Percentiles rank a stretch among this genome's conserved stretches.
Conservation (phyloP, 1,140 invertebrate species). For the Leptinotarsa defecta region DNA sequence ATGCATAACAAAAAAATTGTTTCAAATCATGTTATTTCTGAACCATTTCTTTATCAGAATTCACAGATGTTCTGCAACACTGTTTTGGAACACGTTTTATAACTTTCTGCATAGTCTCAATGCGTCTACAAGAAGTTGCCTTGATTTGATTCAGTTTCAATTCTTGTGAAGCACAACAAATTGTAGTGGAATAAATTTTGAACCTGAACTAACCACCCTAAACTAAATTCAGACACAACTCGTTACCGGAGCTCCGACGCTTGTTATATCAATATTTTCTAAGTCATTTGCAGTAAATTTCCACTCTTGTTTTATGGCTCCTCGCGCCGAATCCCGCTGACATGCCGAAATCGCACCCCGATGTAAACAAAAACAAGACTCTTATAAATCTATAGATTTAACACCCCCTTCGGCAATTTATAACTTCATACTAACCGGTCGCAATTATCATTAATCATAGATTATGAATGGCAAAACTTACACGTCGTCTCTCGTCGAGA, state of each 20-base stretch:
- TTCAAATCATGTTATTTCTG: too few relatives aligned
- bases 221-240: not conserved
- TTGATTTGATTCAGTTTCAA: not conserved
- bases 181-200: too few relatives aligned
- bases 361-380: conserved; percentile 35
- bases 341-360: conserved; percentile 31
- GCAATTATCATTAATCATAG: conserved; percentile 55
- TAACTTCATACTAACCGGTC: conserved; percentile 47
- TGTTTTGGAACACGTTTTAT: too few relatives aligned
- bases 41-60: too few relatives aligned
- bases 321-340: conserved; percentile 26
- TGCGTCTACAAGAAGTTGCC: not conserved
- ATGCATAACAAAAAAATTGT: too few relatives aligned
- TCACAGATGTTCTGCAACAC: too few relatives aligned
- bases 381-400: conserved; percentile 39
- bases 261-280: conserved; percentile 22
- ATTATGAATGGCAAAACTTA: conserved; percentile 54
- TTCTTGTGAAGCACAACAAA: too few relatives aligned
- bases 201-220: too few relatives aligned
- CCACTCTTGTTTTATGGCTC: conserved; percentile 3
- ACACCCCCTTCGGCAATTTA: conserved; percentile 44
- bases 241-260: not conserved
- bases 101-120: too few relatives aligned
- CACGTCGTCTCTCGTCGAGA: conserved; percentile 37
- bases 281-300: conserved; percentile 33